Base-by-base conservation (phyloP, 2,113 vertebrate species). In the Orthonyx spaldingii region DNA sequence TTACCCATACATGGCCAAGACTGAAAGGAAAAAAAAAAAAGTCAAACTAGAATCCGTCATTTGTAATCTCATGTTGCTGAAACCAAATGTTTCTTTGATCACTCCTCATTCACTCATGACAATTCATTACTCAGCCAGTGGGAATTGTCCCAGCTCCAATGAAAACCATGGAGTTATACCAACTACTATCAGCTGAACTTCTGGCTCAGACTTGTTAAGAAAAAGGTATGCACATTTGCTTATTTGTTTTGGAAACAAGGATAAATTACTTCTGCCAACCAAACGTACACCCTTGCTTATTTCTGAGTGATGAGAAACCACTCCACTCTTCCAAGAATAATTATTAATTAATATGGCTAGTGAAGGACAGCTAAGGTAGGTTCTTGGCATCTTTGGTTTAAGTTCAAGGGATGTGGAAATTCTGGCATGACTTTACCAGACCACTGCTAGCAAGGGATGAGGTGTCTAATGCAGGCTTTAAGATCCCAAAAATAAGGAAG, bases 1-100 rank as follows among this genome's bases (percentile, higher is more conserved):
- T 14, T 33, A 17, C 10, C 10, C 9, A 19, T n/a, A 24, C 0
- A 3, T 20, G 14, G 12, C 35, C 77, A 50, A 69, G 37, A 63
- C 9, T 1, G 3, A 75, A 66, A 46, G 13, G 3, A 1, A 12
- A 37, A 21, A 22, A 24, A 11, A 20, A 18, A 19, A 21, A 2
- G 3, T 5, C 32, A 55, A 33, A 28, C 0, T 5, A 49, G n/a
- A 27, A 35, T 59, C 20, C 1, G 3, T 75, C 19, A n/a, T 68
- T 82, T 66, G 26, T 68, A 79, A 76, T 68, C 30, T 85, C 30
- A 46, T 2, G 0, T 66, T 87, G 27, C 65, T 59, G 39, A 82
- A 87, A 83, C 9, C 15, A 83, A 83, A 18, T n/a, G 20, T 81
- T 90, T 64, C 46, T 39, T 35, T 87, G 42, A 57, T 66, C 14